Base-by-base conservation (phyloP, 2,113 vertebrate species). In the Austrofundulus limnaeus region DNA sequence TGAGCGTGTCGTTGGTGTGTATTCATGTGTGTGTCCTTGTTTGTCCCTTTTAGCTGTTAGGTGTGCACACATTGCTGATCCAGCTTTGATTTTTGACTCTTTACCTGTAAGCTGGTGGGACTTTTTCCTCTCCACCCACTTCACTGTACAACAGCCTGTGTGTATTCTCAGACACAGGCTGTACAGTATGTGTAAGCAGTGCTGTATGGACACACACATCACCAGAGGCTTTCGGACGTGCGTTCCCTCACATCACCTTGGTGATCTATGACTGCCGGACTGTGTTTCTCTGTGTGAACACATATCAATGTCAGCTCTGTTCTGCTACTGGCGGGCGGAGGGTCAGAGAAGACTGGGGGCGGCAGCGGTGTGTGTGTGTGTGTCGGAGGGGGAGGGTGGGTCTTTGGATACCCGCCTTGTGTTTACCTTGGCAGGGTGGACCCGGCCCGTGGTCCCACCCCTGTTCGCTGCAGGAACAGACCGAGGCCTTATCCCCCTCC, bases 241-340 rank as follows among this genome's bases (percentile, higher is more conserved):
- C 55, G 9, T 60, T 77, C 34, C 49, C 63, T 70, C 82, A 84
- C 77, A 72, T 84, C 59, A 66, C 87, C 61, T 50, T 13, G 19
- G 38, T 67, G 56, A 83, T 80, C 66, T 64, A 65, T 86, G 74
- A 78, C 73, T 73, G 53, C 68, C 11, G 11, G 56, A 65, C 68
- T 80, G 72, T 84, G 68, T 77, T 48, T 65, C 41, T 72, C 57
- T 66, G 62, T 77, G 71, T 58, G 61, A 25, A 7, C 49, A 60
- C 42, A 45, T 80, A 82, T 92, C 91, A 92, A 92, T 92, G 91
- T 89, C 70, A 64, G 83, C 89, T 89, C 86, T 92, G 91, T 92
- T 91, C 86, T 76, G 61, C 47, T 61, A 72, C 70, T 60, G 61
- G 69, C 58, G 42, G 65, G 66, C 74, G 13, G 60, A 76, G 79